These are phyloP conservation scores for Macrosteles quadrilineatus DNA, from an alignment of 1,140 invertebrate species.

Conservation along the genomic window DNA sequence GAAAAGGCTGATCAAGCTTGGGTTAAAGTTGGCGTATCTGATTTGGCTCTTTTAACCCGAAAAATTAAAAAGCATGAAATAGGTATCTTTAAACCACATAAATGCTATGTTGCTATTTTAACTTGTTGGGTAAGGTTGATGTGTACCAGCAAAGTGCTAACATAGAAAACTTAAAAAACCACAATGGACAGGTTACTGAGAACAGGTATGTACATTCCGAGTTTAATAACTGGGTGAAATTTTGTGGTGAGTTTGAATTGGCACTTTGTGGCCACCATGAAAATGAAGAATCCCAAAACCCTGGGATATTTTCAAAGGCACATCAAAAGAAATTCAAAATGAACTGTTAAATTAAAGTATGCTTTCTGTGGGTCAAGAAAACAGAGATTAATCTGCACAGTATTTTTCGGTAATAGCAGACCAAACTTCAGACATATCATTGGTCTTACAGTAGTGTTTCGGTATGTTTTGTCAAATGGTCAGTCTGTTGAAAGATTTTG, in stretches of 20 bases:
- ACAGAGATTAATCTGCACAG: constrained; percentile 30
- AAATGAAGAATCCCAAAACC: constrained; percentile 39
- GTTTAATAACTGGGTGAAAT: constrained; percentile 47
- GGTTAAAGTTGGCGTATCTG: no score
- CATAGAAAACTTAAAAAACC: constrained; percentile 32
- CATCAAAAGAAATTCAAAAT: constrained; percentile 32
- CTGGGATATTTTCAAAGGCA: constrained; percentile 31
- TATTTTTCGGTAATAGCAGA: neutral
- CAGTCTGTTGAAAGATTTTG: constrained; percentile 18
- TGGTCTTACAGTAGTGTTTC: neutral
- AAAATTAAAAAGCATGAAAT: no score
- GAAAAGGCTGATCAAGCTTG: no score
- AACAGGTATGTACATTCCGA: constrained; percentile 46
- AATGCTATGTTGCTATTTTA: constrained; percentile 31
- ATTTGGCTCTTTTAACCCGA: no score
- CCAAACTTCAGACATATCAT: neutral
- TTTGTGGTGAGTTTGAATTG: constrained; percentile 45
- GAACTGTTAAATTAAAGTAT: constrained; percentile 45
- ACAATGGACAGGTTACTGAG: constrained; percentile 45
- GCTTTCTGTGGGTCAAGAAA: constrained; percentile 41
- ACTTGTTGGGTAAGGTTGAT: constrained; percentile 35
- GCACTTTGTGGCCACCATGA: constrained; percentile 42
- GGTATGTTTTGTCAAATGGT: constrained; percentile 2
- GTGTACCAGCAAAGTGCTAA: constrained; percentile 33
- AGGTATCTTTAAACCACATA: constrained; percentile 27